Evolutionary conservation across 2,113 vertebrate species (phyloP), one percentile per base, ranked within the genome.

Genomic region (Varanus komodoensis): DNA sequence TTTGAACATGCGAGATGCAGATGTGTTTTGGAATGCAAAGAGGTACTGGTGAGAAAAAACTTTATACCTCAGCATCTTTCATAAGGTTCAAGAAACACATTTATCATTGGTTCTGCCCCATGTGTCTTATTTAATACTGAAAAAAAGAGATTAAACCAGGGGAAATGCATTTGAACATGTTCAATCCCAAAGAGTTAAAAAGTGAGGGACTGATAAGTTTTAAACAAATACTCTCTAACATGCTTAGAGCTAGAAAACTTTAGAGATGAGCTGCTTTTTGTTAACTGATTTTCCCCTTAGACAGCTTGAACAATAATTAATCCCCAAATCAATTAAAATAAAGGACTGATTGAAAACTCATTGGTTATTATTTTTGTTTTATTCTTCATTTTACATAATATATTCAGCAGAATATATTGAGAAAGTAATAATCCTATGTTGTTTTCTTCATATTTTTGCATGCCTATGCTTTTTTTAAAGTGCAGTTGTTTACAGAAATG

Each of bases 231-330:
- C 27, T 6, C 23, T 0, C 3, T 68, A 19, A 0, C 86, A 7
- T 77, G 88, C 7, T 74, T 93, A 57, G 29, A 88, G 48, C 32
- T 48, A 69, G 14, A 68, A 44, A 89, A 89, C 73, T 95, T 94
- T 34, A 54, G n/a, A 86, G 77, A 9, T 50, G 77, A 68, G 68
- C 73, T 12, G 38, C 0, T 34, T 12, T 44, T 2, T 88, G 50
- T 1, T 0, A 8, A n/a, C 3, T 5, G 11, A 0, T 84, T 79
- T 54, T 87, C 68, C 54, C 92, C 87, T 84, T 69, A 0, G 5
- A 12, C 14, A 50, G 44, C 14, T 54, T 74, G 6, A 74, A 19
- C 14, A 0, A 86, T 80, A 88, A 11, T 48, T 32, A 54, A 0
- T 0, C 50, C 52, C 52, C 1, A 87, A 34, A 12, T 68, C 90